phyloP scores from a whole-genome alignment of 1,140 invertebrate species.

The Cardiocondyla obscurior region DNA sequence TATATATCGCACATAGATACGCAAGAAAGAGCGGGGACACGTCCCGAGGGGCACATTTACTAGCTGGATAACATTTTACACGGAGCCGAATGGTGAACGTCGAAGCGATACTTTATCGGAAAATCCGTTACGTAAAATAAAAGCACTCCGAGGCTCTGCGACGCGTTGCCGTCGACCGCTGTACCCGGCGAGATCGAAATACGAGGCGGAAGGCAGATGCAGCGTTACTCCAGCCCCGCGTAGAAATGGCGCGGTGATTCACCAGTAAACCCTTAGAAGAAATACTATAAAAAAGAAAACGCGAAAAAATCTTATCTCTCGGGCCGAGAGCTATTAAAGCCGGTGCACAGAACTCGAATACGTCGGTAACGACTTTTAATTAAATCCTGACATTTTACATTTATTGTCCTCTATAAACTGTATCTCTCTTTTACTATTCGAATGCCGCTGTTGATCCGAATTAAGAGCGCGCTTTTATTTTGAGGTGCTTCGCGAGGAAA shows the following conservation, averaged over 20 bases:
- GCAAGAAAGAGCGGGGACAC: conserved; percentile 26
- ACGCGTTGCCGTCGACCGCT: conserved; percentile 52
- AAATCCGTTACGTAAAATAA: conserved; percentile 73
- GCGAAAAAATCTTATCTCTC: background rate
- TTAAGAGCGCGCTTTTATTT: background rate
- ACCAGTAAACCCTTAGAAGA: conserved; percentile 8
- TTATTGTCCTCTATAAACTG: background rate
- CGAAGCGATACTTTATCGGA: conserved; percentile 70
- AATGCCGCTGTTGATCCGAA: background rate
- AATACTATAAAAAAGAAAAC: conserved; percentile 8
- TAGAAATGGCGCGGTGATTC: conserved; percentile 28
- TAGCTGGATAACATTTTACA: conserved; percentile 66
- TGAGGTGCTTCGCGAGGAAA: background rate
- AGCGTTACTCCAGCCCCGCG: background rate
- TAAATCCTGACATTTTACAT: background rate
- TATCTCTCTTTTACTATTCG: background rate
- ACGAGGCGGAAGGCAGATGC: conserved; percentile 37
- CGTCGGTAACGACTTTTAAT: background rate
- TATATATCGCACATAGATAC: background rate
- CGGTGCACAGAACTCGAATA: background rate
- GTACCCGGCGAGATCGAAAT: conserved; percentile 59
- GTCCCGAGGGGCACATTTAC: conserved; percentile 53
- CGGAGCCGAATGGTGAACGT: conserved; percentile 52
- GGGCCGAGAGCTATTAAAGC: background rate
- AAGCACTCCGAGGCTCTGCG: conserved; percentile 68